Evolutionary conservation across 2,888 invertebrate species (phyloP).

Genomic region (Nesidiocoris tenuis): DNA sequence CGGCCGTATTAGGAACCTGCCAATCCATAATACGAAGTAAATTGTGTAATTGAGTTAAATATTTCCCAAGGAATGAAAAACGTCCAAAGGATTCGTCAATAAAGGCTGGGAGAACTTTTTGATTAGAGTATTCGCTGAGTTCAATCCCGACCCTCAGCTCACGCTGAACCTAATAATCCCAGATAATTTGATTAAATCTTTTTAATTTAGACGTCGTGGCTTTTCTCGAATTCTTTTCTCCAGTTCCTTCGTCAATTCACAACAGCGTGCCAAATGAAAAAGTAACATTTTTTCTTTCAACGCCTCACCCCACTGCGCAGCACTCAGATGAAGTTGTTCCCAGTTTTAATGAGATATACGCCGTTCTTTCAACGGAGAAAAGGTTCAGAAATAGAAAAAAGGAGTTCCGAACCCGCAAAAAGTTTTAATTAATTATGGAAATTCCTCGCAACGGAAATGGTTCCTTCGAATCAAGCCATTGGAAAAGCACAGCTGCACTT

Average conservation of each 20-base stretch:
- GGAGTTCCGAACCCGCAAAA: constrained; percentile 7
- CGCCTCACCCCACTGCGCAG: neutral
- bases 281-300: constrained; percentile 40
- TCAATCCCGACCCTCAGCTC: constrained; percentile 31
- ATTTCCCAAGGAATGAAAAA: constrained; percentile 2
- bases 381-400: neutral
- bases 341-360: constrained; percentile 36
- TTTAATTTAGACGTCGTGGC: constrained; percentile 43
- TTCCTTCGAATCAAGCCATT: neutral
- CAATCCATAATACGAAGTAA: no score
- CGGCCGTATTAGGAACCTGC: no score
- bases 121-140: constrained; percentile 43
- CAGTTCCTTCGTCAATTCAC: constrained; percentile 4
- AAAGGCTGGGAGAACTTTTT: neutral
- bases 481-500: no score
- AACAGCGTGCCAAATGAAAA: constrained; percentile 42
- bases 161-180: constrained; percentile 46
- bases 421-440: constrained; percentile 33
- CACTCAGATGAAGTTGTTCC: constrained; percentile 31
- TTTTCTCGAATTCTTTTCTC: constrained; percentile 8
- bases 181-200: constrained; percentile 48
- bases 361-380: constrained; percentile 10
- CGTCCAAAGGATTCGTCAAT: neutral
- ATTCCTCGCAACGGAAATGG: constrained; percentile 4
- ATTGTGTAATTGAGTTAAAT: no score